Conservation (phyloP, 2,797 vertebrate genomes). For the Tachyglossus aculeatus region DNA sequence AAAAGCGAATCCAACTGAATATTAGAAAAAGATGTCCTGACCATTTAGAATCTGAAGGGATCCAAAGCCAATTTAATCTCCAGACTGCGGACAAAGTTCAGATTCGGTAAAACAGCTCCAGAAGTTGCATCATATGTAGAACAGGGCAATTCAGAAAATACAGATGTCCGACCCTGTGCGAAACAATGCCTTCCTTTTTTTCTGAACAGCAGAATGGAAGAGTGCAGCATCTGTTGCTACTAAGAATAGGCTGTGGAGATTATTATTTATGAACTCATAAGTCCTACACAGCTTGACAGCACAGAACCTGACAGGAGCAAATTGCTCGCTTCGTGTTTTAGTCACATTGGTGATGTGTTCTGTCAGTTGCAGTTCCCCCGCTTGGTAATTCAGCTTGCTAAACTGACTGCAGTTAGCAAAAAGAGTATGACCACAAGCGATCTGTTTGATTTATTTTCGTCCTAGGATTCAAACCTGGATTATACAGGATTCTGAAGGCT, state of each 20-base stretch:
- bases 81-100: slow-evolving; percentile 67
- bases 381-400: slow-evolving; percentile 15
- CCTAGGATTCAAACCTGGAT: not conserved
- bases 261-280: slow-evolving; percentile 35
- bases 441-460: not conserved
- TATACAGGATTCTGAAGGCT: not conserved
- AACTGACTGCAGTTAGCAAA: not conserved
- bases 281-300: slow-evolving; percentile 22
- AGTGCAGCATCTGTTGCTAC: slow-evolving; percentile 55
- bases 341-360: not conserved
- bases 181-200: slow-evolving; percentile 61
- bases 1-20: slow-evolving; percentile 58
- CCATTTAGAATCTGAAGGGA: slow-evolving; percentile 66
- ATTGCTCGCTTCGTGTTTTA: not conserved
- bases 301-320: not conserved
- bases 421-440: not conserved
- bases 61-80: slow-evolving; percentile 74
- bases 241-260: slow-evolving; percentile 42
- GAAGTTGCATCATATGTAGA: slow-evolving; percentile 63
- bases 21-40: slow-evolving; percentile 72
- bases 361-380: not conserved
- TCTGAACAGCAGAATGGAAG: slow-evolving; percentile 50
- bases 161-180: slow-evolving; percentile 60
- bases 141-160: slow-evolving; percentile 62
- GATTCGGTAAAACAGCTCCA: slow-evolving; percentile 64